These are phyloP conservation scores for Coccyzus lansbergi DNA, from an alignment of 2,797 vertebrate genomes.

Conservation along the genomic window DNA sequence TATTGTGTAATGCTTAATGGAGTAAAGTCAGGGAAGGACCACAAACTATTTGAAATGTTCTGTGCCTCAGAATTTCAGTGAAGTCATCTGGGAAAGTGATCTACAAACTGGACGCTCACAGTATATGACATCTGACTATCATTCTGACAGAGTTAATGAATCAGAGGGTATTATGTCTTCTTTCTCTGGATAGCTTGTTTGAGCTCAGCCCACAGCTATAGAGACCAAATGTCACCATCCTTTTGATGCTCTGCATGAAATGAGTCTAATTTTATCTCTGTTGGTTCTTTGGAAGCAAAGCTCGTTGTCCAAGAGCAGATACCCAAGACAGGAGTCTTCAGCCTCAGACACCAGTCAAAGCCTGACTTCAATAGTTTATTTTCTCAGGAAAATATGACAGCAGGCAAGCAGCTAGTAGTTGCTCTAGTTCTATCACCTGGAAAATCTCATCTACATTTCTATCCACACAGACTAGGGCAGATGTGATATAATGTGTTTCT, in stretches of 20 bases:
- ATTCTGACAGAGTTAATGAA: not conserved
- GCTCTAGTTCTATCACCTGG: not conserved
- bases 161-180: not conserved
- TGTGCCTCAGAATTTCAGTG: not conserved
- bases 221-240: not conserved
- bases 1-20: not conserved
- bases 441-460: not conserved
- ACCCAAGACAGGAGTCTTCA: not conserved
- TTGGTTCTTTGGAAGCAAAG: not conserved
- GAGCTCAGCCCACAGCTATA: not conserved
- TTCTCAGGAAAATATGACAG: not conserved
- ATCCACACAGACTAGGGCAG: not conserved
- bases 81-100: not conserved
- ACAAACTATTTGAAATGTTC: not conserved
- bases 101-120: not conserved
- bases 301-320: not conserved
- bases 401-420: not conserved
- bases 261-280: not conserved
- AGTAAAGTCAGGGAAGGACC: not conserved
- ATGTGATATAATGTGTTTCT: not conserved
- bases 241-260: not conserved
- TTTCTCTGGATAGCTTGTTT: not conserved
- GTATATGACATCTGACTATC: not conserved
- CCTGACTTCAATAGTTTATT: not conserved
- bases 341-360: not conserved